Conservation (phyloP, 2,888 invertebrate species). For the Hetaerina titia region DNA sequence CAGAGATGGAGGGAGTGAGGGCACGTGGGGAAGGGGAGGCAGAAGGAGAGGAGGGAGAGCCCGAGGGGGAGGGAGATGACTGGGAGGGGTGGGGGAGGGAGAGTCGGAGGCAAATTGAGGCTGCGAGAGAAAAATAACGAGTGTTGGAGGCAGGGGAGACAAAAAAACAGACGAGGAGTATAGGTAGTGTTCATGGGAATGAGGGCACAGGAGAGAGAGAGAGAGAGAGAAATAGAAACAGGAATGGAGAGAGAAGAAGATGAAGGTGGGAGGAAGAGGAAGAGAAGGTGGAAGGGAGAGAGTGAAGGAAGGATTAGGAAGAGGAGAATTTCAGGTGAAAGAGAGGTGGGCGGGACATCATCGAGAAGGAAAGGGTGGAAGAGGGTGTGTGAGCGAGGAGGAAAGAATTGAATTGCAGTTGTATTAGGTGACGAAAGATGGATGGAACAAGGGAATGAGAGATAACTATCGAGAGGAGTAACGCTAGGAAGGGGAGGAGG, state of each 20-base stretch:
- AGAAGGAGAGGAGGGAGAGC: neutral
- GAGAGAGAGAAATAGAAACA: neutral
- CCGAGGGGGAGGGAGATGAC: neutral
- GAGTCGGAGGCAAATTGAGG: constrained; percentile 2
- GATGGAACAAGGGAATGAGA: neutral
- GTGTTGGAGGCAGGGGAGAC: neutral
- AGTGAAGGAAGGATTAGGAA: neutral
- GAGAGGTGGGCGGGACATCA: neutral
- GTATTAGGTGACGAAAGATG: neutral
- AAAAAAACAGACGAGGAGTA: neutral
- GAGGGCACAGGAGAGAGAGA: neutral
- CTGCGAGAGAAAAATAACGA: neutral
- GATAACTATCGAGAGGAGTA: neutral
- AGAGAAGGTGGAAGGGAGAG: neutral
- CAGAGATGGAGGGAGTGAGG: neutral
- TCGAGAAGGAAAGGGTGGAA: neutral
- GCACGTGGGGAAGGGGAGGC: neutral
- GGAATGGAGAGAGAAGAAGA: neutral
- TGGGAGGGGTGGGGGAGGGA: neutral
- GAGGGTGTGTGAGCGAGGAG: neutral
- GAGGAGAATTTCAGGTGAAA: neutral
- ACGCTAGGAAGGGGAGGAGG: neutral
- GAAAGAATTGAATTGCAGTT: neutral
- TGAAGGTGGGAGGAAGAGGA: neutral
- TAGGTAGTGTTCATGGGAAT: neutral